Evolutionary conservation across 2,888 invertebrate species (phyloP), one percentile per base, ranked within the genome.

Genomic region (Linnaemya vulpina): DNA sequence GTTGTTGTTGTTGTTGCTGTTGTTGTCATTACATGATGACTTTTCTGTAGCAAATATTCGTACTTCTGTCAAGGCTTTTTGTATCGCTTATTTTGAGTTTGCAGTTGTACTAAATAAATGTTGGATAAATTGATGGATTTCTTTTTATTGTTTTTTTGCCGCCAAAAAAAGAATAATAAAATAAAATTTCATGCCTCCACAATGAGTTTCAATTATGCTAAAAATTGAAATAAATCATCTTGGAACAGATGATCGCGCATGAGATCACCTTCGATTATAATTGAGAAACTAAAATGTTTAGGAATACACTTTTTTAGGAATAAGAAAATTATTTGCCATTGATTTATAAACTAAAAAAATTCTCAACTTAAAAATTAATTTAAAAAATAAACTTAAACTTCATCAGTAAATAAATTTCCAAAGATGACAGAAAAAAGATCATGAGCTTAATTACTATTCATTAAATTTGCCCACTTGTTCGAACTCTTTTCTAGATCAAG

Each of bases 111-210:
- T 17, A 63, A 75, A 25, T 62, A 22, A 15, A 43, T 53, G 20
- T 65, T 74, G 53, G 51, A 76, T 79, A 68, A 55, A 83, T 78
- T 65, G 60, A 62, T 51, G 49, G 17, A 30, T 65, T 75, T 84
- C 7, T 40, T n/a, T n/a, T n/a, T 8, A 1, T 3, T 8, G 11
- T 40, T 11, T 40, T 40, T 40, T 40, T 84, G 40, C 84, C 84
- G 84, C 84, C 83, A 75, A 86, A 82, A 83, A 71, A 70, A 70
- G 74, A 77, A 20, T 20, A 46, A n/a, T n/a, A n/a, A n/a, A n/a
- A n/a, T n/a, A n/a, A n/a, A 43, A 40, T 55, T 76, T 62, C 11
- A 67, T 53, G 22, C 43, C 17, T 58, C n/a, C 17, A 49, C 17
- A 58, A 55, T 43, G 35, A 60, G 55, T 73, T 67, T 60, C 63